A percentile compares a stretch with the other conserved stretches of the same genome.
Conservation (phyloP, 1,140 invertebrate species). For the Scaptomyza pallida region DNA sequence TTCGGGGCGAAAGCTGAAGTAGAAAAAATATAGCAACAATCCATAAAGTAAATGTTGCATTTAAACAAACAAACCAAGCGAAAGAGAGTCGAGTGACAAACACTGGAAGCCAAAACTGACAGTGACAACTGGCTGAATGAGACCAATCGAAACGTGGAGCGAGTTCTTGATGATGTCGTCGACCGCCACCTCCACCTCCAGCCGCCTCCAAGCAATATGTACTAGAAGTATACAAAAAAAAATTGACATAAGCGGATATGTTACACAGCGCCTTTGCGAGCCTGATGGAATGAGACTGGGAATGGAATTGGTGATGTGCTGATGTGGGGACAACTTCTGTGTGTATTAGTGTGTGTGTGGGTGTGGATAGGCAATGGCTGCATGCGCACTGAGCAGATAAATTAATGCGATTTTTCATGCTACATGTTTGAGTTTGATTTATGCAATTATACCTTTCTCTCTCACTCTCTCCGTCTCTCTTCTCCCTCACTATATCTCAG, state of each 20-base stretch:
- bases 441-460: constrained; percentile 78
- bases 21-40: constrained; percentile 82
- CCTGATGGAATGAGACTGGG: constrained; percentile 21
- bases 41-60: constrained; percentile 81
- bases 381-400: constrained; percentile 77
- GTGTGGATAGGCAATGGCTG: constrained; percentile 60
- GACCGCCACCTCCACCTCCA: neutral
- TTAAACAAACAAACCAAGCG: constrained; percentile 75
- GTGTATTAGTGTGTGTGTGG: constrained; percentile 7
- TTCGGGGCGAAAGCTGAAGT: constrained; percentile 76
- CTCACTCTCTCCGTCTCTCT: constrained; percentile 19
- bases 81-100: constrained; percentile 61
- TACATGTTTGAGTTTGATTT: constrained; percentile 83
- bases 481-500: constrained; percentile 3
- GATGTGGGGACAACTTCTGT: constrained; percentile 3
- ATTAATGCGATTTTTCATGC: constrained; percentile 83
- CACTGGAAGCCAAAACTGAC: constrained; percentile 79
- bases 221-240: constrained; percentile 54
- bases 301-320: constrained; percentile 9
- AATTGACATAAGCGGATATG: constrained; percentile 82
- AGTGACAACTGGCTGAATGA: constrained; percentile 77
- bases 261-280: constrained; percentile 72
- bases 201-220: constrained; percentile 11
- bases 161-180: constrained; percentile 65
- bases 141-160: constrained; percentile 33